A percentile compares a stretch with the other conserved stretches of the same genome.
These are phyloP conservation scores for Nomada goodeniana DNA, from an alignment of 2,888 invertebrate genomes.

Conservation along the genomic window DNA sequence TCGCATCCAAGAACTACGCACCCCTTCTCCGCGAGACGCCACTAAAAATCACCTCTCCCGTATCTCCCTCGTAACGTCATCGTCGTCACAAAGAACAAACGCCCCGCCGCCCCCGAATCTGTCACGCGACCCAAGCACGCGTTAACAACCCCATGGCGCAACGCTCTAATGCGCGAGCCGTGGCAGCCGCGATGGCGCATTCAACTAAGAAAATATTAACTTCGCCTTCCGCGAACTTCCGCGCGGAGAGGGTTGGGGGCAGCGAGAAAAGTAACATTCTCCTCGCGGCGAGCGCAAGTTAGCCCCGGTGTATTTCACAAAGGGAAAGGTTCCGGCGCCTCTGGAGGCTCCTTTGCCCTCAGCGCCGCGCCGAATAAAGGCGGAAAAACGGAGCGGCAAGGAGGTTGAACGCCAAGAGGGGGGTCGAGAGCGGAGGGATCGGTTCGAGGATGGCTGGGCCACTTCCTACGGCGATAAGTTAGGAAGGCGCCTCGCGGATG, in stretches of 20 bases:
- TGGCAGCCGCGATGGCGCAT: not conserved
- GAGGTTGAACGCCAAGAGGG: constrained; percentile 5
- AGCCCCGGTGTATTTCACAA: constrained; percentile 39
- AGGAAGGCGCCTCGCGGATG: constrained; percentile 82
- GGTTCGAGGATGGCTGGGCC: constrained; percentile 68
- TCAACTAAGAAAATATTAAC: constrained; percentile 46
- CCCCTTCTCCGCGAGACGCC: not conserved
- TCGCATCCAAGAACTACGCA: not conserved
- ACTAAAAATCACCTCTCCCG: constrained; percentile 6
- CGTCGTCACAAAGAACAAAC: not conserved
- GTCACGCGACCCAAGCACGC: not conserved
- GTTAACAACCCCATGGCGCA: not conserved
- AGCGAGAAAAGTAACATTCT: constrained; percentile 56
- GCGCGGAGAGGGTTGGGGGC: not conserved
- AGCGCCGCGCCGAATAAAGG: constrained; percentile 60
- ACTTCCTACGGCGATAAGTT: constrained; percentile 83
- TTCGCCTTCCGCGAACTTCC: not conserved
- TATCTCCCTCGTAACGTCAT: not conserved
- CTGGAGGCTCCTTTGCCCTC: constrained; percentile 59
- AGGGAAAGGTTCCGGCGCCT: constrained; percentile 43
- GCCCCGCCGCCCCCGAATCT: not conserved
- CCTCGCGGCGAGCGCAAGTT: constrained; percentile 35
- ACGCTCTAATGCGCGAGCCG: not conserved
- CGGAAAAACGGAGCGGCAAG: constrained; percentile 46
- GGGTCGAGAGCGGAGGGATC: constrained; percentile 34